Evolutionary conservation across 1,140 invertebrate species (phyloP), one percentile per base, ranked within the genome.

Genomic region (Bombus waltoni): DNA sequence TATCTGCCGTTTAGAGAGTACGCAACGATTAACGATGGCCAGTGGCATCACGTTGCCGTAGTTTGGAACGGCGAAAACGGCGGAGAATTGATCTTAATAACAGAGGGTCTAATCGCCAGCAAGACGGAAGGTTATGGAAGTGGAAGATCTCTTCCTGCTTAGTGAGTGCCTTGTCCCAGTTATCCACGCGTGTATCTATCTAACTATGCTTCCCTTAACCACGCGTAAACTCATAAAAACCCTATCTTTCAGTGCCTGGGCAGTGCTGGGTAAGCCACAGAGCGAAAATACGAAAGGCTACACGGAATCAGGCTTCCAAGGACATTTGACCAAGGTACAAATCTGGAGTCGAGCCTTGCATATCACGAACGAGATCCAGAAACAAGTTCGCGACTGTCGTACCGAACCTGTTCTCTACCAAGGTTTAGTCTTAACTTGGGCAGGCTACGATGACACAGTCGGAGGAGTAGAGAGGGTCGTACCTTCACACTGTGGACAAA

Each of bases 31-130:
- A 99, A 99, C 91, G 98, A 99, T 92, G 98, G 98, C 18, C 98
- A 99, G 93, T 99, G 98, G 99, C 99, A 99, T 96, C 98, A 99
- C 93, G 96, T 99, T 32, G 98, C 98, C 32, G 96, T 99, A 40
- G 97, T 99, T 28, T 99, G 98, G 98, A 97, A 98, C 88, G 98
- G 98, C n/a, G 96, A 96, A 62, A 97, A 97, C 72, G 97, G 98
- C 28, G 98, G 98, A 82, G 97, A 98, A 93, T 95, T 99, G 40
- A 97, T 97, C 72, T 95, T 99, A 9, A 98, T 99, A 59, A 99
- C 98, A 0, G 98, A 99, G 96, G 98, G 98, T 53, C 96, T 99
- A 18, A 98, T 99, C 87, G 98, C 98, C 15, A 98, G 98, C 90
- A 98, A 98, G 94, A 96, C 98, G 75, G 97, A 98, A 94, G 97